Evolutionary conservation across 2,888 invertebrate genomes (phyloP).

Genomic region (Perizoma flavofasciatum): DNA sequence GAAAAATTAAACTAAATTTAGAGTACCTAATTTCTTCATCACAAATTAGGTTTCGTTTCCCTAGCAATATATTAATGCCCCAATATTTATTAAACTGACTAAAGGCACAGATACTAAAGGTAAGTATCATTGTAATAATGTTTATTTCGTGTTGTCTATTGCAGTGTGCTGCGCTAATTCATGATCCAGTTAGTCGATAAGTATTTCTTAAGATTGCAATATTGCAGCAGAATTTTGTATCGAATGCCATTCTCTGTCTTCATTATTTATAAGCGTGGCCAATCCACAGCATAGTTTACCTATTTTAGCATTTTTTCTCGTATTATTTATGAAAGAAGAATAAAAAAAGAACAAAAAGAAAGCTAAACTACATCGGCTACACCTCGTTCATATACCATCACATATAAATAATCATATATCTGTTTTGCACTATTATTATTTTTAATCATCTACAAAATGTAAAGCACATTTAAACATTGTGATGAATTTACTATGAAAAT

Average conservation of each 20-base stretch:
- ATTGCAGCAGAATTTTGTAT: constrained; percentile 62
- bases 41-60: constrained; percentile 4
- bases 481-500: too few relatives aligned
- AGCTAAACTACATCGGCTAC: too few relatives aligned
- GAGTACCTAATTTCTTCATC: constrained; percentile 4
- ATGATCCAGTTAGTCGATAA: constrained; percentile 59
- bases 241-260: constrained; percentile 55
- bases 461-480: too few relatives aligned
- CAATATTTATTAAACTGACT: constrained; percentile 14
- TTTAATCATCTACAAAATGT: too few relatives aligned
- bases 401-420: too few relatives aligned
- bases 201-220: constrained; percentile 73
- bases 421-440: too few relatives aligned
- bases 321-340: too few relatives aligned
- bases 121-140: constrained; percentile 40
- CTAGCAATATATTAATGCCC: constrained; percentile 1
- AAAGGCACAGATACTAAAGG: constrained; percentile 1
- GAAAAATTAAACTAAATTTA: neutral
- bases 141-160: constrained; percentile 54
- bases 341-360: too few relatives aligned
- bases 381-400: too few relatives aligned
- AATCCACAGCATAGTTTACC: too few relatives aligned
- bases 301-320: too few relatives aligned
- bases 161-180: constrained; percentile 61
- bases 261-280: too few relatives aligned